These are phyloP conservation scores for Harlomillsia oculata DNA, from an alignment of 1,140 invertebrate genomes.

Conservation along the genomic window DNA sequence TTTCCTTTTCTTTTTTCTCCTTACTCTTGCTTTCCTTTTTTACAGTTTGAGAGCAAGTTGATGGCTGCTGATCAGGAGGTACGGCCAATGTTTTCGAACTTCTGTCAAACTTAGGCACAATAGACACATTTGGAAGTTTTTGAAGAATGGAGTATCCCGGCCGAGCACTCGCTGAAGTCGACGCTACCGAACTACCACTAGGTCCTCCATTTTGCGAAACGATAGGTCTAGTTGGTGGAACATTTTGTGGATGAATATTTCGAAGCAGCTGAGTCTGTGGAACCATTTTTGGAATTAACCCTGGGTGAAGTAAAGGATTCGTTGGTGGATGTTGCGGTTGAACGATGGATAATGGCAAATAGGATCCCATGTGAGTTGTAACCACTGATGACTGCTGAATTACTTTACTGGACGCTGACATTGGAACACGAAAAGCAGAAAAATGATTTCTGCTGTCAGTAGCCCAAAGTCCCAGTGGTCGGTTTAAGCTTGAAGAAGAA, in stretches of 20 bases:
- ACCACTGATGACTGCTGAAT: neutral
- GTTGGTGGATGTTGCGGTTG: conserved; percentile 15
- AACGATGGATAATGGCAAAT: conserved; percentile 11
- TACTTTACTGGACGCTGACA: conserved; percentile 6
- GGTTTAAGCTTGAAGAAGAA: neutral
- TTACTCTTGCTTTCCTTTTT: conserved; percentile 6
- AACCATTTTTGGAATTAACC: neutral
- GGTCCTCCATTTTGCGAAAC: neutral
- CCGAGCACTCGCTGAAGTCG: neutral
- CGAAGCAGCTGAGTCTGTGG: neutral
- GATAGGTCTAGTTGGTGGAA: neutral
- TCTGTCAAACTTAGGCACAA: conserved; percentile 34
- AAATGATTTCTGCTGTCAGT: conserved; percentile 14
- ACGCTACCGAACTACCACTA: neutral
- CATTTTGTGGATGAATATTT: conserved; percentile 6
- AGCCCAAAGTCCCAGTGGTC: conserved; percentile 12
- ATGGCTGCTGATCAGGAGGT: conserved; percentile 1
- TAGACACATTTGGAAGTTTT: conserved; percentile 33
- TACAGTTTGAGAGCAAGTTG: neutral
- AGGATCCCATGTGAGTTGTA: neutral
- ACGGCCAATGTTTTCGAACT: conserved; percentile 25
- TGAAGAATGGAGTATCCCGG: conserved; percentile 27
- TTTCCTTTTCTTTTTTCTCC: conserved; percentile 26
- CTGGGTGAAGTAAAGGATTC: neutral
- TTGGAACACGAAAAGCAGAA: conserved; percentile 32